A percentile compares a stretch with the other conserved stretches of the same genome.
These are phyloP conservation scores for Microhierax caerulescens DNA, from an alignment of 2,797 vertebrate genomes.

Conservation along the genomic window DNA sequence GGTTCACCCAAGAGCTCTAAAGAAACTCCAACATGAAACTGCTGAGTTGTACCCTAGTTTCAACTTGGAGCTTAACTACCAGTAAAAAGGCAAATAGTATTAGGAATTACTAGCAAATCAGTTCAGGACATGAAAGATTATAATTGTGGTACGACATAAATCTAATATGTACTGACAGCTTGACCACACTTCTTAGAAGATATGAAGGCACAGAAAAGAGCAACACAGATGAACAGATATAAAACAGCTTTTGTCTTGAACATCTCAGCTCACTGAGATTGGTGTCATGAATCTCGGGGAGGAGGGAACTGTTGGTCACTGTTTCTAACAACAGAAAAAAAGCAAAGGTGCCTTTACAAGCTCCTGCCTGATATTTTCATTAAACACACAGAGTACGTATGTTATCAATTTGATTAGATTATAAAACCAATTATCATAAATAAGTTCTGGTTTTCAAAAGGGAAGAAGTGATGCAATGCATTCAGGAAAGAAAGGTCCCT, in stretches of 20 bases:
- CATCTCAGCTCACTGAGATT: neutral
- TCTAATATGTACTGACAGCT: neutral
- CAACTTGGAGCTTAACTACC: neutral
- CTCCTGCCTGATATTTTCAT: too few species aligned
- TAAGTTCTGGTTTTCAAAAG: neutral
- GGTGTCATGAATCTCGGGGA: accelerated
- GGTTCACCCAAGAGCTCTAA: neutral
- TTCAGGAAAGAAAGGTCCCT: neutral
- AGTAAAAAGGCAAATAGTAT: neutral
- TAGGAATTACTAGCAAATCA: neutral
- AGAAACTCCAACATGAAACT: neutral
- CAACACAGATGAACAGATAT: neutral
- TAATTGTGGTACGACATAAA: neutral
- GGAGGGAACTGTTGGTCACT: neutral
- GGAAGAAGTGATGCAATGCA: neutral
- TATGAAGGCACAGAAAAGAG: accelerated
- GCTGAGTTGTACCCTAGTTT: neutral
- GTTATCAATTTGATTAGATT: neutral
- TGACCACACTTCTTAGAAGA: neutral
- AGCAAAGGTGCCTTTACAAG: neutral
- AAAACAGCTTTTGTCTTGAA: neutral
- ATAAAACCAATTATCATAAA: neutral
- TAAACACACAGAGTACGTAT: neutral
- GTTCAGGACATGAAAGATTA: neutral
- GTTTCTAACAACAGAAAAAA: neutral